These are phyloP conservation scores for Erebia palarica DNA, from an alignment of 2,888 invertebrate species.

Conservation along the genomic window DNA sequence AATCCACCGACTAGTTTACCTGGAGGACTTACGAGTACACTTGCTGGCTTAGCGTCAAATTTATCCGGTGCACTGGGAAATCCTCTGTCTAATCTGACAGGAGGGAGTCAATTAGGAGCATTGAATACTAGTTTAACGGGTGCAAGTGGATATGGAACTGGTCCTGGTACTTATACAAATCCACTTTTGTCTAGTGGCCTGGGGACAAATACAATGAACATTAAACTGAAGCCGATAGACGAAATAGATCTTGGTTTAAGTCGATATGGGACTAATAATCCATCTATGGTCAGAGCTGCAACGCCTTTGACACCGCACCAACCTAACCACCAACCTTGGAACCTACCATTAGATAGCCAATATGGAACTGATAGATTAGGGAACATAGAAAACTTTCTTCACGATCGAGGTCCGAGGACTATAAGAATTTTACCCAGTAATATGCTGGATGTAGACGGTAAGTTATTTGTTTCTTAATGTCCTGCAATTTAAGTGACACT, in stretches of 20 bases:
- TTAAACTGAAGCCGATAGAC: slow-evolving; percentile 87
- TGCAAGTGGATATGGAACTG: slow-evolving; percentile 66
- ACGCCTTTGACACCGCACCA: slow-evolving; percentile 86
- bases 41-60: slow-evolving; percentile 72
- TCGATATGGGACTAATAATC: slow-evolving; percentile 76
- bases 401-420: slow-evolving; percentile 82
- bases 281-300: slow-evolving; percentile 78
- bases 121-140: slow-evolving; percentile 70
- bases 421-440: slow-evolving; percentile 78
- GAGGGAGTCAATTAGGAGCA: slow-evolving; percentile 68
- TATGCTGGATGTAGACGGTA: slow-evolving; percentile 76
- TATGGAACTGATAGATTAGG: slow-evolving; percentile 83
- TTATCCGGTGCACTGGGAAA: slow-evolving; percentile 72
- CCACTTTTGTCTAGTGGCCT: slow-evolving; percentile 83
- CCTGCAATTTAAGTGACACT: slow-evolving; percentile 15
- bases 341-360: slow-evolving; percentile 84
- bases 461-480: slow-evolving; percentile 43
- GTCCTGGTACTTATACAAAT: slow-evolving; percentile 84
- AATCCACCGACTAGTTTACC: slow-evolving; percentile 73
- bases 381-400: slow-evolving; percentile 81
- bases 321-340: slow-evolving; percentile 65
- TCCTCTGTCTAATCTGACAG: slow-evolving; percentile 67
- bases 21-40: slow-evolving; percentile 67
- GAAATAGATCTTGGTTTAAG: slow-evolving; percentile 86
- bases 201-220: slow-evolving; percentile 82